Percentiles rank a stretch among this genome's conserved stretches.
phyloP scores from a whole-genome alignment of 2,797 vertebrate species.

The Sebastes trivittatus region DNA sequence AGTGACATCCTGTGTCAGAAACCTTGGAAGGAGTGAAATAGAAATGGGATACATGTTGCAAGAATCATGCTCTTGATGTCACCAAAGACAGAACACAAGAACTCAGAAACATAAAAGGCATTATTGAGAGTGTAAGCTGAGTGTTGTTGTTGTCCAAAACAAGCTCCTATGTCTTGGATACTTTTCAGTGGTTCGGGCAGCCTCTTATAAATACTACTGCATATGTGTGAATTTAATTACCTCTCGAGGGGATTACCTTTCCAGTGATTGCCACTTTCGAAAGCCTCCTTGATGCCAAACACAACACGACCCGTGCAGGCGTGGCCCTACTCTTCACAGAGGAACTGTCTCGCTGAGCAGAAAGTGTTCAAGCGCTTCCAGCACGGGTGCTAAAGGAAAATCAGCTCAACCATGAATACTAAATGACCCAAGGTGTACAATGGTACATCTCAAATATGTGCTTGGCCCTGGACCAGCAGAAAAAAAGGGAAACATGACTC shows the following conservation, averaged over 20 bases:
- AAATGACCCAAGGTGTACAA: conserved; percentile 51
- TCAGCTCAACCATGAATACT: conserved; percentile 51
- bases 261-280: conserved; percentile 45
- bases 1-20: not conserved
- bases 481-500: conserved; percentile 15
- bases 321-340: conserved; percentile 26
- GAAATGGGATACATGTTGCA: not conserved
- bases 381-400: conserved; percentile 52
- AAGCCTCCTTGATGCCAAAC: conserved; percentile 56
- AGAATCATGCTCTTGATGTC: not conserved
- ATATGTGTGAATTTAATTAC: conserved; percentile 65
- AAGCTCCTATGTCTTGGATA: conserved; percentile 10
- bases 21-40: not conserved
- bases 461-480: conserved; percentile 20
- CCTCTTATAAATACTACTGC: not conserved
- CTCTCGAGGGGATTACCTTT: conserved; percentile 49
- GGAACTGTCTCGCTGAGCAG: not conserved
- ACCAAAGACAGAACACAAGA: not conserved
- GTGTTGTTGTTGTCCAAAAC: conserved; percentile 27
- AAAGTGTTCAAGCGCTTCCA: conserved; percentile 51
- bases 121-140: not conserved
- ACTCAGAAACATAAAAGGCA: not conserved
- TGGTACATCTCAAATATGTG: conserved; percentile 58
- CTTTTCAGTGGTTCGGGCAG: conserved; percentile 11
- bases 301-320: conserved; percentile 49